Evolutionary conservation across 2,113 vertebrate species (phyloP).

Genomic region (Chloropsis hardwickii): DNA sequence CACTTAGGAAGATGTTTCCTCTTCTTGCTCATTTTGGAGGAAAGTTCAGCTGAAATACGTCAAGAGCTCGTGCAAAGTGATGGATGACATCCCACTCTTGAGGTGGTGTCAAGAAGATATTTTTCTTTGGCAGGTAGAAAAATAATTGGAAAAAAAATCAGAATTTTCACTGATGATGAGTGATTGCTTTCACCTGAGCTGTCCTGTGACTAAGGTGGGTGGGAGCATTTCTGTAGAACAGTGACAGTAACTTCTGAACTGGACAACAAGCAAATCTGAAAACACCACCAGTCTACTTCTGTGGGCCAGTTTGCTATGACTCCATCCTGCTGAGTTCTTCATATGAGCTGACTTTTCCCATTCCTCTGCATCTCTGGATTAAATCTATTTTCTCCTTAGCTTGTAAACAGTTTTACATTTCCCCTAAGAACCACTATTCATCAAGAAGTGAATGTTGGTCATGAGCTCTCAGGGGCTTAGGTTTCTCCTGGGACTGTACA

Average conservation of each 20-base stretch:
- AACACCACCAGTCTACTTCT: neutral
- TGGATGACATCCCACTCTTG: neutral
- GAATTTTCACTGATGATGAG: neutral
- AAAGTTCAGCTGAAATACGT: neutral
- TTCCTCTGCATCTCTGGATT: neutral
- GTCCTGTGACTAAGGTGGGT: neutral
- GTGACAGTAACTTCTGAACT: neutral
- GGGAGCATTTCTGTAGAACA: neutral
- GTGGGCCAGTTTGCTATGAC: neutral
- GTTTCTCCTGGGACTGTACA: neutral
- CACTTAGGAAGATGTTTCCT: neutral
- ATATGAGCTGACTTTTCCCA: neutral
- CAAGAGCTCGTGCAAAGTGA: neutral
- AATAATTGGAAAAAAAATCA: neutral
- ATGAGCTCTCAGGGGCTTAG: neutral
- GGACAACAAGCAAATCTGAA: neutral
- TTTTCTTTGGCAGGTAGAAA: neutral
- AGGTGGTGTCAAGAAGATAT: neutral
- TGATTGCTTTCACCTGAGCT: neutral
- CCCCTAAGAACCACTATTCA: neutral
- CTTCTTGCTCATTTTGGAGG: conserved; percentile 17
- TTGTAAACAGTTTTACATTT: neutral
- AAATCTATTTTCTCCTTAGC: neutral
- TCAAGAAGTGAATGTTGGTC: neutral
- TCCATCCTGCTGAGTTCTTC: neutral